Conservation (phyloP, 2,888 invertebrate species). For the Spodoptera exigua region DNA sequence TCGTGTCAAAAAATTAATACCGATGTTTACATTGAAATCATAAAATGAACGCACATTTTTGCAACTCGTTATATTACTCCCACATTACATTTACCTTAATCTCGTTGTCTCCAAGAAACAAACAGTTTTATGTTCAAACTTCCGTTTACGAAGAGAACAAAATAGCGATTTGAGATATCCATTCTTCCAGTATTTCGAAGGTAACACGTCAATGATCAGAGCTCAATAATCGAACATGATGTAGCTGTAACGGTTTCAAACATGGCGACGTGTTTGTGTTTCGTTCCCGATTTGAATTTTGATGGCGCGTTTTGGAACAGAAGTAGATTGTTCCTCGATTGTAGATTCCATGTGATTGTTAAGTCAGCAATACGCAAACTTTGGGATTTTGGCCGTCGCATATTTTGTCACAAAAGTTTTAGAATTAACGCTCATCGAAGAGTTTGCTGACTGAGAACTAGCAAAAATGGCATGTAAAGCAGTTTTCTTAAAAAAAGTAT, state of each 20-base stretch:
- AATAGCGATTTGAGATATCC: constrained; percentile 4
- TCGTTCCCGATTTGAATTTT: constrained; percentile 22
- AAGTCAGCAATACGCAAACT: too few relatives aligned
- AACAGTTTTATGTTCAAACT: constrained; percentile 20
- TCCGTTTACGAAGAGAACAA: constrained; percentile 11
- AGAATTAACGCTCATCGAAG: too few relatives aligned
- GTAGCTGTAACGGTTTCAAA: constrained; percentile 15
- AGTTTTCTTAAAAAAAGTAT: too few relatives aligned
- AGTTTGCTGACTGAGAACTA: too few relatives aligned
- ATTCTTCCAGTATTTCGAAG: constrained; percentile 6
- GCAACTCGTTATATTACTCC: background rate
- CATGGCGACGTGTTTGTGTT: constrained; percentile 16
- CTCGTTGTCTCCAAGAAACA: constrained; percentile 9
- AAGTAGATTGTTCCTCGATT: background rate
- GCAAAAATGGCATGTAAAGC: too few relatives aligned
- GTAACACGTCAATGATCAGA: constrained; percentile 9
- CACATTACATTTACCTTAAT: constrained; percentile 5
- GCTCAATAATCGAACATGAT: background rate
- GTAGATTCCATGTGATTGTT: background rate
- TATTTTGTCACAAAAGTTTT: too few relatives aligned
- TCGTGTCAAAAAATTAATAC: too few relatives aligned
- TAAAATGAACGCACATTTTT: too few relatives aligned
- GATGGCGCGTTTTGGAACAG: constrained; percentile 7
- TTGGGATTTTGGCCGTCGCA: too few relatives aligned
- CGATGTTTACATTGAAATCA: too few relatives aligned